Base-by-base conservation (phyloP, 1,140 invertebrate genomes). In the Globodera rostochiensis region DNA sequence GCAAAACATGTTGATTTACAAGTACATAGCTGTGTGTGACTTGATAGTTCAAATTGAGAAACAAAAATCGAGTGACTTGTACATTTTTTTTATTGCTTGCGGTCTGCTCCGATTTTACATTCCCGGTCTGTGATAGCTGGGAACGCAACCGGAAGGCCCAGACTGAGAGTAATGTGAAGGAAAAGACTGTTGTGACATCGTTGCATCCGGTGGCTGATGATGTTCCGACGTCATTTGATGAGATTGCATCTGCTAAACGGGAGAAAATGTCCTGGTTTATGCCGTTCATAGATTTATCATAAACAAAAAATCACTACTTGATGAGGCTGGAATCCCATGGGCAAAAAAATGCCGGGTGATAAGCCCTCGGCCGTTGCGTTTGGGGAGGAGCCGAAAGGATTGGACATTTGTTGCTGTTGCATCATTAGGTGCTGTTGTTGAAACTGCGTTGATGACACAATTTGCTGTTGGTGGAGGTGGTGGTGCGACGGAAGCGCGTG, bases 351-450 rank as follows among this genome's bases (percentile, higher is more conserved):
- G 57, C 57, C 57, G 57, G 57, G 19, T 5, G 57, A 19, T 15
- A 64, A 64, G 4, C 13, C 57, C 57, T 64, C 57, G 57, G 69
- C 69, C 36, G 69, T 11, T 71, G 69, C n/a, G 19, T 71, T 71
- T 36, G 69, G 36, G 5, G 36, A 25, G 7, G 46, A 71, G 36
- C 69, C 69, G 69, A 15, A 71, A 45, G 25, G 36, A 71, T 13
- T 71, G n/a, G 69, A 19, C 25, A 71, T 71, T 71, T 71, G 69
- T 4, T 71, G 69, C 57, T 64, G 57, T 64, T 64, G 57, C 15
- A 64, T 11, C 69, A 71, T 71, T 19, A 15, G 25, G 7, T 71
- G 69, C n/a, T 70, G 67, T 70, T 70, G 69, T 15, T 71, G 69
- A 6, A 71, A 71, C 11, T 71, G 69, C 36, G 13, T 15, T 64